Evolutionary conservation across 2,888 invertebrate genomes (phyloP).

Genomic region (Taphrorychus bicolor): DNA sequence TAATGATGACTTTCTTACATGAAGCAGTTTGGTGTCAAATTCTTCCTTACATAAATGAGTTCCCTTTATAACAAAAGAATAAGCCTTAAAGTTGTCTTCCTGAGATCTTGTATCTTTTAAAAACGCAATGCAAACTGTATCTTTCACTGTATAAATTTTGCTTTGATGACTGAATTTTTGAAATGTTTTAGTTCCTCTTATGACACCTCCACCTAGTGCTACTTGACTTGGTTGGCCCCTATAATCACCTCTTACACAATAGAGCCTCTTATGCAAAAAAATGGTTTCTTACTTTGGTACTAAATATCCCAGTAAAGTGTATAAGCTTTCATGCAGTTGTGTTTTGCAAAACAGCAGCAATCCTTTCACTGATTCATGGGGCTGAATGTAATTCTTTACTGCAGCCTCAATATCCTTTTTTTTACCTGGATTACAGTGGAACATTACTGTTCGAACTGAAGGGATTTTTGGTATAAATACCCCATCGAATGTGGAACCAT

Average conservation of each 20-base stretch:
- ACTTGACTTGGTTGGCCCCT: constrained; percentile 46
- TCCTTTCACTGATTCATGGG: constrained; percentile 48
- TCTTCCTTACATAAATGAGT: constrained; percentile 47
- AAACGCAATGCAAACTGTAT: constrained; percentile 49
- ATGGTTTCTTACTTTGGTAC: constrained; percentile 46
- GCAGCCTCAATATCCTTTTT: constrained; percentile 38
- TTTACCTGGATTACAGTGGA: constrained; percentile 47
- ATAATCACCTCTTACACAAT: constrained; percentile 20
- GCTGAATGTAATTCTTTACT: constrained; percentile 41
- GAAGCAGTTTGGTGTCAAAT: constrained; percentile 47
- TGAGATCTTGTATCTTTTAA: constrained; percentile 41
- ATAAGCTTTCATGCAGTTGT: constrained; percentile 42
- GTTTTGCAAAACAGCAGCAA: constrained; percentile 48
- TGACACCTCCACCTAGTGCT: constrained; percentile 52
- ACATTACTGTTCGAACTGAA: constrained; percentile 48
- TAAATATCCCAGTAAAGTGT: constrained; percentile 43
- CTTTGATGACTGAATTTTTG: constrained; percentile 41
- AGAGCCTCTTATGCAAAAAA: not conserved
- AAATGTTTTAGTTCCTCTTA: constrained; percentile 47
- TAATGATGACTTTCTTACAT: constrained; percentile 42
- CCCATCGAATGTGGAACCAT: constrained; percentile 47
- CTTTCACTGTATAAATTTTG: constrained; percentile 41
- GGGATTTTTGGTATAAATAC: constrained; percentile 52
- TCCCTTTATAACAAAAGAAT: constrained; percentile 50
- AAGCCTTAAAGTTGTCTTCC: constrained; percentile 49